Evolutionary conservation across 2,113 vertebrate genomes (phyloP).

Genomic region (Larimichthys polyactis): DNA sequence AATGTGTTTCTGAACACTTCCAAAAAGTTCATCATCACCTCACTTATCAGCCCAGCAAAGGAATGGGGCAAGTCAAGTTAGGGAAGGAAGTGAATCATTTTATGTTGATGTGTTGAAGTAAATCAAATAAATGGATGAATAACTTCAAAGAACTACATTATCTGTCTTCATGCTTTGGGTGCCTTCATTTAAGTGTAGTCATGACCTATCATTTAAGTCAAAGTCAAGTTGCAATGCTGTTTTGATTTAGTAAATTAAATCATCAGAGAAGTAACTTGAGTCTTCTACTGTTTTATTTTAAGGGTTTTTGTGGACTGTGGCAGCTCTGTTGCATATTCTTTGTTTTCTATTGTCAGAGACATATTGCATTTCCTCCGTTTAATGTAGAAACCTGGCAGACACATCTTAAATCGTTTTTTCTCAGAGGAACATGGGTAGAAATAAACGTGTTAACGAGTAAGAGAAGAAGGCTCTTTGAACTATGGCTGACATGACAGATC

Average conservation of each 20-base stretch:
- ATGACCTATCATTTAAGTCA: neutral
- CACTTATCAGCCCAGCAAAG: neutral
- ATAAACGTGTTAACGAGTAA: slow-evolving; percentile 19
- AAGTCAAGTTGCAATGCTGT: neutral
- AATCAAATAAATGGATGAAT: neutral
- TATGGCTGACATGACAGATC: slow-evolving; percentile 33
- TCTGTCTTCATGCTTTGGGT: neutral
- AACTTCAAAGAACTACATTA: neutral
- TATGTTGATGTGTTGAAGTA: neutral
- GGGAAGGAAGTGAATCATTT: neutral
- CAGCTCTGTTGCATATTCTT: neutral
- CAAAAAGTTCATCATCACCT: neutral
- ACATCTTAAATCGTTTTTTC: neutral
- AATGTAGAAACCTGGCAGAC: neutral
- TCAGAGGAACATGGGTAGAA: neutral
- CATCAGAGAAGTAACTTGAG: neutral
- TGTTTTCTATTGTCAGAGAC: neutral
- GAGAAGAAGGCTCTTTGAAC: slow-evolving; percentile 14
- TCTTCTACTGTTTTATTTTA: neutral
- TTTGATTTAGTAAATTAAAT: neutral
- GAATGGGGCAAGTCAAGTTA: neutral
- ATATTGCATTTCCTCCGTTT: neutral
- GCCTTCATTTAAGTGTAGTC: neutral
- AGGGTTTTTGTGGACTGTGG: neutral
- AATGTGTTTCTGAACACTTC: slow-evolving; percentile 11